Base-by-base conservation (phyloP, 2,888 invertebrate genomes). In the Lycocerus yunnanus region DNA sequence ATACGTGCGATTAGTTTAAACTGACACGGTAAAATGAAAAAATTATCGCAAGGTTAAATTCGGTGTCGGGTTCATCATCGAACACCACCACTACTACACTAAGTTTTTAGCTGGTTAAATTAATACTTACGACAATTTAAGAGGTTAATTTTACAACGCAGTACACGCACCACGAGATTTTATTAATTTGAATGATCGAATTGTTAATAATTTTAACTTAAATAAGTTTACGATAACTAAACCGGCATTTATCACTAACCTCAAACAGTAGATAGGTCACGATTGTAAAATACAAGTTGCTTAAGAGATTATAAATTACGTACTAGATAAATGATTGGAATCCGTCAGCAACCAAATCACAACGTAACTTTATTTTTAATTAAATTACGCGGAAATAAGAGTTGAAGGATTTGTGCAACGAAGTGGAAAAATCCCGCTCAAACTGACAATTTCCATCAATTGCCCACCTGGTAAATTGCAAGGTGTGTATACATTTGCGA, bases 1-100 rank as follows among this genome's bases (percentile, higher is more conserved):
- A 63, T 8, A 20, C 18, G 61, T 63, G 16, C 61, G 43, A 63
- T 63, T 18, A 63, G 16, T 63, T 63, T 63, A 63, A 63, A 63
- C 61, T 20, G 18, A n/a, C 61, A 20, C 61, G 20, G 20, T n/a
- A 20, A 18, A 63, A 10, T 63, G 61, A 63, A 63, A 63, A 63
- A 63, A 63, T 63, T 63, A 63, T 63, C 16, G 13, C 61, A 18
- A 63, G 61, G 61, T 63, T 63, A 63, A 61, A 61, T 63, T 63
- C 61, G 18, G 18, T 14, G 18, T 18, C n/a, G 15, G 18, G 61
- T 63, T 63, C 61, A 20, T 63, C 20, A 63, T 18, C 61, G 13
- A 43, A 43, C n/a, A n/a, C 43, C n/a, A 43, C 43, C 43, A 43
- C 43, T 13, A n/a, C 43, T 43, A n/a, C 43, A 43, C 43, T n/a